phyloP scores from a whole-genome alignment of 2,888 invertebrate genomes.

The Chalcosyrphus nemorum region DNA sequence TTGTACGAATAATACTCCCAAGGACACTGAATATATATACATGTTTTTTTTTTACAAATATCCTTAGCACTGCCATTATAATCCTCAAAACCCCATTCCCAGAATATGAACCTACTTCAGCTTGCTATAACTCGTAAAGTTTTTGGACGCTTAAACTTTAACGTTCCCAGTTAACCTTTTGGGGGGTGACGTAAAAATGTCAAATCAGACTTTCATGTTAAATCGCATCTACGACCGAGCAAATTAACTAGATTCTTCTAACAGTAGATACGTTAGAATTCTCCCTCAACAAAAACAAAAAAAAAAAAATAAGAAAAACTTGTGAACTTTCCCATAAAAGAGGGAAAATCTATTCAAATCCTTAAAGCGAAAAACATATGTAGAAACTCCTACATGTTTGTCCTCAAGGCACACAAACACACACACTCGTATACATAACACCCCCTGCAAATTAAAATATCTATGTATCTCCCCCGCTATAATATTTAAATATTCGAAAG shows the following conservation, averaged over 20 bases:
- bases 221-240: slow-evolving; percentile 30
- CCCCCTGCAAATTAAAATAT: slow-evolving; percentile 38
- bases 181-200: slow-evolving; percentile 32
- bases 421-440: no score
- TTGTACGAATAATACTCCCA: background rate
- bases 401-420: background rate
- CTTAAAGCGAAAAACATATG: slow-evolving; percentile 46
- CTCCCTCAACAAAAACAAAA: background rate
- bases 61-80: slow-evolving; percentile 1
- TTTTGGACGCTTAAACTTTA: slow-evolving; percentile 37
- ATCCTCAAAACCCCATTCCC: background rate
- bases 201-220: slow-evolving; percentile 42
- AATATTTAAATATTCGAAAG: slow-evolving; percentile 21
- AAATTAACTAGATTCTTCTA: slow-evolving; percentile 34
- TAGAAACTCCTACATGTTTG: slow-evolving; percentile 20
- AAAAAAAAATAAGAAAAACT: background rate
- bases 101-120: slow-evolving; percentile 28
- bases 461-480: no score
- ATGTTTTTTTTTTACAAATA: slow-evolving; percentile 10
- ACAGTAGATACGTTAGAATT: background rate
- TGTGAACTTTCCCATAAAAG: slow-evolving; percentile 40
- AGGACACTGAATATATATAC: background rate
- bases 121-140: slow-evolving; percentile 19
- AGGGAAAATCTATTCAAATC: slow-evolving; percentile 50
- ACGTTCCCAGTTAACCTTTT: slow-evolving; percentile 29